phyloP scores from a whole-genome alignment of 2,113 vertebrate genomes.

The Rostratula benghalensis region DNA sequence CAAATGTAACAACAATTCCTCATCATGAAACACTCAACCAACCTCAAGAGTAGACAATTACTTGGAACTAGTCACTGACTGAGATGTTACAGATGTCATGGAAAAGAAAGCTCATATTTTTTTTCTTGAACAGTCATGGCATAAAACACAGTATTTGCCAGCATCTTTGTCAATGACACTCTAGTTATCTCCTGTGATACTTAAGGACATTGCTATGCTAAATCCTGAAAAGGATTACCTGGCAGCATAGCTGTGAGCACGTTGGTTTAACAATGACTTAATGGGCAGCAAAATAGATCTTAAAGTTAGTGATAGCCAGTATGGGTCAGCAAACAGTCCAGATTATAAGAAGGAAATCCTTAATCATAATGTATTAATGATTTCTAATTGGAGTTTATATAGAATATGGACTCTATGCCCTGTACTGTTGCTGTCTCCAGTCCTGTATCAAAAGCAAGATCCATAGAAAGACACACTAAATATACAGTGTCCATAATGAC shows the following conservation, averaged over 20 bases:
- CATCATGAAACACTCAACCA: conserved; percentile 51
- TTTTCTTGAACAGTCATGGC: not conserved
- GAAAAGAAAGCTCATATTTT: not conserved
- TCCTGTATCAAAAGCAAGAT: not conserved
- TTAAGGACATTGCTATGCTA: not conserved
- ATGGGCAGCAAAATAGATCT: not conserved
- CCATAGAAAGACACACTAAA: not conserved
- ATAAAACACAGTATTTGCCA: not conserved
- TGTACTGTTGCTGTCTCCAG: not conserved
- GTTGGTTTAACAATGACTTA: not conserved
- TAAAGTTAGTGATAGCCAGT: not conserved
- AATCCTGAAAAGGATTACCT: not conserved
- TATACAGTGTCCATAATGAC: not conserved
- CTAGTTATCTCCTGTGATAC: not conserved
- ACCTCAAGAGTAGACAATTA: conserved; percentile 45
- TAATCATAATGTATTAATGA: not conserved
- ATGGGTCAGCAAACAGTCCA: not conserved
- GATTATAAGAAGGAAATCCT: not conserved
- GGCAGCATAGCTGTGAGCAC: not conserved
- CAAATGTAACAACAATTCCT: conserved; percentile 44
- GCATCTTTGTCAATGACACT: not conserved
- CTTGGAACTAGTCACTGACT: conserved; percentile 38
- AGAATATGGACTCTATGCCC: not conserved
- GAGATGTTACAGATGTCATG: conserved; percentile 57
- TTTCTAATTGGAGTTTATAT: not conserved